These are phyloP conservation scores for Troides helena DNA, from an alignment of 2,888 invertebrate genomes.

Conservation along the genomic window DNA sequence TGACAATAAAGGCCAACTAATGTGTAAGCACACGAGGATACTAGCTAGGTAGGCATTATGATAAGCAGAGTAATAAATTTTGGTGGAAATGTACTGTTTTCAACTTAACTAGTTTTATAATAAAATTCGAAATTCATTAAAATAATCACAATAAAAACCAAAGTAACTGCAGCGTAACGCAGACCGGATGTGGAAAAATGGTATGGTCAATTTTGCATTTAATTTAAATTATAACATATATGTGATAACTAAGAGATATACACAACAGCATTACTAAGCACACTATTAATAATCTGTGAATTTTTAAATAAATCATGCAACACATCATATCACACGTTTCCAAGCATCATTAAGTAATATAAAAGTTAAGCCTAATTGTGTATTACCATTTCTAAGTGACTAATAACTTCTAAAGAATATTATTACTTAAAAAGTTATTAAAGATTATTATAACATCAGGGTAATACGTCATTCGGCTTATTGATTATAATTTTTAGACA, in stretches of 20 bases:
- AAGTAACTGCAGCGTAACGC: conserved; percentile 13
- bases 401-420: conserved; percentile 9
- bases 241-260: conserved; percentile 25
- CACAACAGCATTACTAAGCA: conserved; percentile 22
- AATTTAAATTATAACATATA: conserved; percentile 31
- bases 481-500: conserved; percentile 34
- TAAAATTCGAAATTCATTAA: conserved; percentile 11
- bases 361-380: conserved; percentile 29
- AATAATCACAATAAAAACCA: conserved; percentile 22
- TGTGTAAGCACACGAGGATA: conserved; percentile 31
- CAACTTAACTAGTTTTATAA: conserved; percentile 18
- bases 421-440: conserved; percentile 4
- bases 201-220: conserved; percentile 26
- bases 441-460: conserved; percentile 4
- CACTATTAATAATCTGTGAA: conserved; percentile 23
- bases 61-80: conserved; percentile 39
- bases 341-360: conserved; percentile 34
- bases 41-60: conserved; percentile 46
- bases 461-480: conserved; percentile 33
- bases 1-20: conserved; percentile 43
- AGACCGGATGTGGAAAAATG: conserved; percentile 15
- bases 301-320: conserved; percentile 35
- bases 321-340: conserved; percentile 43
- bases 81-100: conserved; percentile 22
- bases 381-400: conserved; percentile 19